A percentile compares a stretch with the other conserved stretches of the same genome.
These are phyloP conservation scores for Myocastor coypus DNA, from an alignment of 2,113 vertebrate genomes.

Conservation along the genomic window DNA sequence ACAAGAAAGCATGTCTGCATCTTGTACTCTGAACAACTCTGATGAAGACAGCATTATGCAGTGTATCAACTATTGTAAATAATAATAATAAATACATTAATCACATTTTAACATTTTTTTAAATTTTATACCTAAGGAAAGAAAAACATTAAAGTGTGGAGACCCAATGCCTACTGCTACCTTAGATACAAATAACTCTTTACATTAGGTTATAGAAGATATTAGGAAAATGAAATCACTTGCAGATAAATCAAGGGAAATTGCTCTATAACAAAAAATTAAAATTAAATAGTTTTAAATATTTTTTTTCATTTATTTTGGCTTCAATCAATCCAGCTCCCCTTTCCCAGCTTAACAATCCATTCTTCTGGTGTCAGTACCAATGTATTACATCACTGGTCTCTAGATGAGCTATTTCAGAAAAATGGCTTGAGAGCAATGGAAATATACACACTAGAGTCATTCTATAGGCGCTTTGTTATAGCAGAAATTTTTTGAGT, in stretches of 20 bases:
- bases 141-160: conserved; percentile 19
- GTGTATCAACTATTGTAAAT: too few relatives aligned
- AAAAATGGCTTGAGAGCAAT: conserved; percentile 58
- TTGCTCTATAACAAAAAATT: neutral
- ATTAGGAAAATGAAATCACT: neutral
- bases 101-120: neutral
- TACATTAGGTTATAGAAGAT: neutral
- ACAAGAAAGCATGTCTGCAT: too few relatives aligned
- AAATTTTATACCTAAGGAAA: neutral
- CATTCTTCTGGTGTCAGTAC: conserved; percentile 37
- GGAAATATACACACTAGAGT: conserved; percentile 33
- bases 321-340: conserved; percentile 65
- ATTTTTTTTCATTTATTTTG: conserved; percentile 34
- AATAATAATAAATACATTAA: too few relatives aligned
- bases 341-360: conserved; percentile 61
- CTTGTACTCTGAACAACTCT: too few relatives aligned
- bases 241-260: neutral
- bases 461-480: conserved; percentile 68
- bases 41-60: too few relatives aligned
- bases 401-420: conserved; percentile 68
- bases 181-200: neutral
- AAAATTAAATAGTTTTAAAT: neutral
- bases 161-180: neutral
- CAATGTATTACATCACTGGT: conserved; percentile 48
- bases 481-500: conserved; percentile 72